Conservation (phyloP, 2,888 invertebrate genomes). For the Hyppa rectilinea region DNA sequence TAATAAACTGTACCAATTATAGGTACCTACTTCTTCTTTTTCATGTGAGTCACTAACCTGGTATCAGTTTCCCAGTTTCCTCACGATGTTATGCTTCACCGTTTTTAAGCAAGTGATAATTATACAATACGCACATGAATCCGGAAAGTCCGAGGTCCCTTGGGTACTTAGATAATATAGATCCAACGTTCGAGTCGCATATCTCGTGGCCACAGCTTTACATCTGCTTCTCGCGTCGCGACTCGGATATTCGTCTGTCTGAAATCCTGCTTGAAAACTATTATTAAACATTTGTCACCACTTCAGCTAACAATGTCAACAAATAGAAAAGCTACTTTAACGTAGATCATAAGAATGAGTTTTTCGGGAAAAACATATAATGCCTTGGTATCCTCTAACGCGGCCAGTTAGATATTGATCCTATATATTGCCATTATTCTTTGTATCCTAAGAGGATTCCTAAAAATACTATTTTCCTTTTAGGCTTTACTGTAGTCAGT, state of each 20-base stretch:
- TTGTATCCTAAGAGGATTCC: background rate
- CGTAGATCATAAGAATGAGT: too few species aligned
- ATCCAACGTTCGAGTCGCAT: constrained; percentile 23
- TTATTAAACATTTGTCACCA: constrained; percentile 48
- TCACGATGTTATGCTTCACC: too few species aligned
- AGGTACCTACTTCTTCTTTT: too few species aligned
- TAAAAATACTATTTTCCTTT: background rate
- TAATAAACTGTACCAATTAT: background rate
- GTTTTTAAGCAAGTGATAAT: too few species aligned
- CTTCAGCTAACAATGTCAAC: constrained; percentile 4
- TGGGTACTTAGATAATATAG: background rate
- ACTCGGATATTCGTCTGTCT: constrained; percentile 85
- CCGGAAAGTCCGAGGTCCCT: too few species aligned
- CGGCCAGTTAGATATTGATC: too few species aligned
- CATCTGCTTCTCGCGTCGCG: constrained; percentile 74
- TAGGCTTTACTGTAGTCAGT: too few species aligned
- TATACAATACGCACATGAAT: too few species aligned
- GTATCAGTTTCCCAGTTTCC: too few species aligned
- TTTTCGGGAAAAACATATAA: too few species aligned
- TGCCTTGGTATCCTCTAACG: too few species aligned
- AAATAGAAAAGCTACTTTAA: background rate
- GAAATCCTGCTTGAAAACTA: constrained; percentile 75
- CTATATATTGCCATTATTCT: background rate
- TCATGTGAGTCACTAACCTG: too few species aligned
- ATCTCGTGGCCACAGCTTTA: constrained; percentile 66